Evolutionary conservation across 2,888 invertebrate species (phyloP).

Genomic region (Cheilosia variabilis): DNA sequence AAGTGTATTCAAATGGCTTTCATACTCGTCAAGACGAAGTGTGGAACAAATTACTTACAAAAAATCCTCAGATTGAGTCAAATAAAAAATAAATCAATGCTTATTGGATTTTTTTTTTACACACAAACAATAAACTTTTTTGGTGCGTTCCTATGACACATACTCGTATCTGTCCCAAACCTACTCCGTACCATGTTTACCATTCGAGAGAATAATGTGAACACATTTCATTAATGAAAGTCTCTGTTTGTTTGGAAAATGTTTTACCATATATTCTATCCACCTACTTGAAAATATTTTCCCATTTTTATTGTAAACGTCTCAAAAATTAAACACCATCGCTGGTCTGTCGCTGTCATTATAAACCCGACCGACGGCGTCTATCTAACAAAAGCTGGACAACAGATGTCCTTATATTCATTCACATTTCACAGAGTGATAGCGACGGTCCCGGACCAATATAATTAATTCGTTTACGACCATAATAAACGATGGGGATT

Average conservation of each 20-base stretch:
- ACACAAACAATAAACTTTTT: slow-evolving; percentile 28
- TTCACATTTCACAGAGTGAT: slow-evolving; percentile 1
- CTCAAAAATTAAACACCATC: slow-evolving; percentile 40
- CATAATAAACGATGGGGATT: slow-evolving; percentile 50
- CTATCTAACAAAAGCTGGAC: slow-evolving; percentile 16
- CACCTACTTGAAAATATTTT: slow-evolving; percentile 29
- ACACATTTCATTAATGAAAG: slow-evolving; percentile 46
- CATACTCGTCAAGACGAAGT: slow-evolving; percentile 5
- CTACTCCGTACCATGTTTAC: background rate
- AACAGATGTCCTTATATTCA: slow-evolving; percentile 44
- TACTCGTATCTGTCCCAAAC: background rate
- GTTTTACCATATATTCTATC: slow-evolving; percentile 13
- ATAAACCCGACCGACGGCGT: slow-evolving; percentile 6
- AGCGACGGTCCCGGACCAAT: background rate
- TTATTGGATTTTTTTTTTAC: slow-evolving; percentile 23
- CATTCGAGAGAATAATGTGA: slow-evolving; percentile 15
- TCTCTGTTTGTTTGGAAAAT: slow-evolving; percentile 40
- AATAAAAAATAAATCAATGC: slow-evolving; percentile 24
- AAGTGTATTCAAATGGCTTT: slow-evolving; percentile 53
- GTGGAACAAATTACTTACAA: slow-evolving; percentile 19
- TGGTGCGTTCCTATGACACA: slow-evolving; percentile 36
- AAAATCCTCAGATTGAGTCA: slow-evolving; percentile 2
- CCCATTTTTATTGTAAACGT: slow-evolving; percentile 42
- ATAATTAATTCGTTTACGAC: slow-evolving; percentile 30
- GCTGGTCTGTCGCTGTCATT: slow-evolving; percentile 28